phyloP scores from a whole-genome alignment of 2,888 invertebrate genomes.

The Drosophila mercatorum region DNA sequence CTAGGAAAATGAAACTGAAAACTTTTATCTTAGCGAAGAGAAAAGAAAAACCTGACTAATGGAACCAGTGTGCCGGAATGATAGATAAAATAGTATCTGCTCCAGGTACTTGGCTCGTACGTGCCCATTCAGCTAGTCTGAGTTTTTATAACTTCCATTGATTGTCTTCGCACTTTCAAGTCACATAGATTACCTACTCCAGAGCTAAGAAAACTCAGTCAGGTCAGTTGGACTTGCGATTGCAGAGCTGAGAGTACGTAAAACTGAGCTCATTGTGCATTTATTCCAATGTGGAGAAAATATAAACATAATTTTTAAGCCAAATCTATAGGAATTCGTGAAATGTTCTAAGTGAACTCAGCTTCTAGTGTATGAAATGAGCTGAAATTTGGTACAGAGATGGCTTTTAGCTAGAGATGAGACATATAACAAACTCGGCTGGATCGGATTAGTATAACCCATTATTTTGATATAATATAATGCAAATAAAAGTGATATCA shows the following conservation, averaged over 20 bases:
- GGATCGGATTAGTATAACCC: neutral
- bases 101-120: neutral
- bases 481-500: neutral
- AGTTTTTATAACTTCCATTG: neutral
- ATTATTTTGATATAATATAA: neutral
- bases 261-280: neutral
- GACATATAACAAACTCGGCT: neutral
- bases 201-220: neutral
- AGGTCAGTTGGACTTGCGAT: neutral
- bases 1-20: neutral
- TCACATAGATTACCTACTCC: constrained; percentile 3
- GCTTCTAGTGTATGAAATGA: neutral
- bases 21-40: neutral
- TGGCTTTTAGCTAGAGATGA: neutral
- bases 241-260: neutral
- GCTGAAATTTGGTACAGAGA: neutral
- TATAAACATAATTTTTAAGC: no score
- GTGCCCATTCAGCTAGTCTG: neutral
- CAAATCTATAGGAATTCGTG: no score
- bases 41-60: neutral
- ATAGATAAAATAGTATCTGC: constrained; percentile 4
- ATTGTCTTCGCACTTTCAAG: constrained; percentile 2
- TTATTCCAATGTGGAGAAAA: no score
- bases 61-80: neutral
- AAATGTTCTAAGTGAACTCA: constrained; percentile 1